phyloP scores from a whole-genome alignment of 1,140 invertebrate genomes.

The Halesus radiatus region DNA sequence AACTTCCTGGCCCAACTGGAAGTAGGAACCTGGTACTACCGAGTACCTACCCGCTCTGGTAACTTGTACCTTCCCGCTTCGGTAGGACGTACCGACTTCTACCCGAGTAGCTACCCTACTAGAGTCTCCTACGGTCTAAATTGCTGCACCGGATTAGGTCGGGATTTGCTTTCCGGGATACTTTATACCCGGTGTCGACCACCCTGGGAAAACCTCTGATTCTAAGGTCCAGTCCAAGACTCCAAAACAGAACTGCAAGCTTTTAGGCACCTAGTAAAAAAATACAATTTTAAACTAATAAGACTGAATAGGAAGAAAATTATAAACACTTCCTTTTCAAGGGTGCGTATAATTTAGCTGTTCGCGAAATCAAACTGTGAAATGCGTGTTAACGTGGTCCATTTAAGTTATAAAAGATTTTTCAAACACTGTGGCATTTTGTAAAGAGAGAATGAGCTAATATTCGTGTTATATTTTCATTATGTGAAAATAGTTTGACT shows the following conservation, averaged over 20 bases:
- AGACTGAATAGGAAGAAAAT: no score
- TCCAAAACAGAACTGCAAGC: background rate
- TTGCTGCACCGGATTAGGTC: conserved; percentile 67
- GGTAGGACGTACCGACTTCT: no score
- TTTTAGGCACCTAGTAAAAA: no score
- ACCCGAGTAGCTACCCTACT: no score
- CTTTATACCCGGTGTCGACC: conserved; percentile 56
- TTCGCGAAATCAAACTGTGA: no score
- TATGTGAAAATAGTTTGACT: background rate
- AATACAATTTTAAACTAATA: no score
- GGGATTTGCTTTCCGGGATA: conserved; percentile 67
- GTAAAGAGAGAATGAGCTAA: background rate
- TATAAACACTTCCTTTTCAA: no score
- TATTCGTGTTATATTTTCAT: background rate
- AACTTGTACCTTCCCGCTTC: no score
- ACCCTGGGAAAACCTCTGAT: conserved; percentile 49
- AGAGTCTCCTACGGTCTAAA: conserved; percentile 62
- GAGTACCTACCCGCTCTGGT: conserved; percentile 45
- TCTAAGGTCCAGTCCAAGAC: conserved; percentile 26
- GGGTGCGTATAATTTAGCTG: no score
- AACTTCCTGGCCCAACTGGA: background rate
- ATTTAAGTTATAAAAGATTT: no score
- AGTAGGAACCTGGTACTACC: conserved; percentile 61
- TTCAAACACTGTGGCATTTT: background rate
- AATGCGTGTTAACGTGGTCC: no score